A percentile compares a stretch with the other conserved stretches of the same genome.
These are phyloP conservation scores for Drosophila aff. DNA, from an alignment of 1,140 invertebrate genomes.

Conservation along the genomic window DNA sequence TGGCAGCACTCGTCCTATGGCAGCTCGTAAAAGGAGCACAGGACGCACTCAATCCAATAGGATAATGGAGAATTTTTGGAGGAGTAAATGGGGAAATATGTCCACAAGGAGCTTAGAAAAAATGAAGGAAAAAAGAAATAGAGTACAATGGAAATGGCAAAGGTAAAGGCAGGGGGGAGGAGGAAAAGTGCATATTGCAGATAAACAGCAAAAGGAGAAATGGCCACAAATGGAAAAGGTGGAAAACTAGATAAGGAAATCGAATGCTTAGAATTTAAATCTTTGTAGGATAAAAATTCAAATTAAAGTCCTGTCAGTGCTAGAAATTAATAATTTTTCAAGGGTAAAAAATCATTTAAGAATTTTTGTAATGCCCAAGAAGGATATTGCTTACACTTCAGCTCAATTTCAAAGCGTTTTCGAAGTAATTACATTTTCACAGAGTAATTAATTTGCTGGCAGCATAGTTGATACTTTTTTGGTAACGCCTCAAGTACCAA, in stretches of 20 bases:
- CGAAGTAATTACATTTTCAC: conserved; percentile 3
- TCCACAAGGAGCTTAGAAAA: conserved; percentile 2
- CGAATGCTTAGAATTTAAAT: background rate
- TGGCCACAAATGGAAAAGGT: background rate
- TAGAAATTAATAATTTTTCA: background rate
- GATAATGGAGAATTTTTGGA: conserved; percentile 19
- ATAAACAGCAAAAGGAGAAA: background rate
- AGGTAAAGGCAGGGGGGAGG: background rate
- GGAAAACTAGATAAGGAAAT: background rate
- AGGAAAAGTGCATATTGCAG: too few relatives aligned
- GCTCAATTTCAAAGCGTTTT: background rate
- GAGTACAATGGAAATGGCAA: conserved; percentile 8
- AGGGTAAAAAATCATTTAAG: background rate
- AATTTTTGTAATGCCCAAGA: too few relatives aligned
- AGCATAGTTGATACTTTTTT: background rate
- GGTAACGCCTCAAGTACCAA: conserved; percentile 21
- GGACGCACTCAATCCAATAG: conserved; percentile 8
- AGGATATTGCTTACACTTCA: background rate
- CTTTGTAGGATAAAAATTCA: background rate
- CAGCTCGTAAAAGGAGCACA: conserved; percentile 4
- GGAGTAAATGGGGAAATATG: background rate
- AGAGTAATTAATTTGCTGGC: conserved; percentile 18
- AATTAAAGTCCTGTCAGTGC: background rate
- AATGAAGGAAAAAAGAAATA: background rate
- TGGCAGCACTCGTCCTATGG: background rate